Evolutionary conservation across 2,797 vertebrate species (phyloP).

Genomic region (Lophura swinhoii): DNA sequence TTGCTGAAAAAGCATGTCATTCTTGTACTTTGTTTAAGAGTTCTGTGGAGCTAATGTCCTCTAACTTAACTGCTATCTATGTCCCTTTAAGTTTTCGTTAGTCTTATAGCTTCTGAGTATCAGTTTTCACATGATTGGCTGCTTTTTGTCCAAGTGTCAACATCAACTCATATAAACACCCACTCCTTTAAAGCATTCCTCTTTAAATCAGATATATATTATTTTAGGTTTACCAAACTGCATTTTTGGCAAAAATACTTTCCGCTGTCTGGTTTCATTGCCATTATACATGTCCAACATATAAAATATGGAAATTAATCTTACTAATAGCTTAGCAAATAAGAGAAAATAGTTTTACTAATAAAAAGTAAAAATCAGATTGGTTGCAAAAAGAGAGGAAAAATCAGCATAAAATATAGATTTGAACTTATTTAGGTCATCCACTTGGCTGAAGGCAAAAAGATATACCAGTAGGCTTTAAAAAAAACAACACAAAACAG

Average conservation of each 20-base stretch:
- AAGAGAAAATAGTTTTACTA: background rate
- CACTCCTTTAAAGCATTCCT: background rate
- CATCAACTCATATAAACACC: background rate
- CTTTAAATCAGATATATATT: background rate
- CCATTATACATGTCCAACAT: background rate
- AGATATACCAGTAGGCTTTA: background rate
- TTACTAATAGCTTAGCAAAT: background rate
- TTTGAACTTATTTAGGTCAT: background rate
- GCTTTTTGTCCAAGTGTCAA: background rate
- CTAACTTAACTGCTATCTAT: background rate
- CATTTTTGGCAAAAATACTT: background rate
- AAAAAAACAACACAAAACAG: conserved; percentile 9
- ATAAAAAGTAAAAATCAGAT: background rate
- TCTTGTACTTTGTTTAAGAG: background rate
- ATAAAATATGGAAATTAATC: background rate
- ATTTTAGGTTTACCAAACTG: background rate
- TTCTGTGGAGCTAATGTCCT: background rate
- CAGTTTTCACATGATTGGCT: background rate
- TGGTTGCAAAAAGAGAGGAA: background rate
- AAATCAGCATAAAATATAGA: background rate
- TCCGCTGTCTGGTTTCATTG: background rate
- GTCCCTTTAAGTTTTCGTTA: background rate
- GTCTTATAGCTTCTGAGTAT: background rate
- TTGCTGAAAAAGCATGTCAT: background rate
- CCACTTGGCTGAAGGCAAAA: background rate